These are phyloP conservation scores for Lophius americanus DNA, from an alignment of 2,797 vertebrate genomes.

Conservation along the genomic window DNA sequence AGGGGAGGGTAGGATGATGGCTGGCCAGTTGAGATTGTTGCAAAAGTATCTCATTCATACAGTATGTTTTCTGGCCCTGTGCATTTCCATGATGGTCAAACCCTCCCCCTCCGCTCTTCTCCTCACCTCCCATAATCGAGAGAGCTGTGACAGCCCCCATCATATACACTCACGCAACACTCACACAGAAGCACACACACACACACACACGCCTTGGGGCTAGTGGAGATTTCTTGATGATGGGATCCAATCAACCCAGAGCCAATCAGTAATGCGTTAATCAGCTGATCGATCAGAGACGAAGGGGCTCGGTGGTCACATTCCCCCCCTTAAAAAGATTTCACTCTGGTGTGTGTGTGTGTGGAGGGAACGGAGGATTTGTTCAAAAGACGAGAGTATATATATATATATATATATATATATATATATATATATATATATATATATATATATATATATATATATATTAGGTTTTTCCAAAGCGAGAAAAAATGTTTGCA, in stretches of 20 bases:
- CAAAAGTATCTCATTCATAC: slow-evolving; percentile 19
- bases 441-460: too few relatives aligned
- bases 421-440: too few relatives aligned
- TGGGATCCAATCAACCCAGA: slow-evolving; percentile 88
- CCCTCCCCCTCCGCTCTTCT: slow-evolving; percentile 38
- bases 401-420: too few relatives aligned
- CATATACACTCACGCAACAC: slow-evolving; percentile 54
- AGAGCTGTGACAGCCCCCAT: slow-evolving; percentile 75
- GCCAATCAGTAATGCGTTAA: slow-evolving; percentile 92
- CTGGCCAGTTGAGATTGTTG: slow-evolving; percentile 42
- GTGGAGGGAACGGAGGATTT: not conserved
- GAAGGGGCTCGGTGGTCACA: slow-evolving; percentile 43
- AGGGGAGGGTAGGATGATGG: slow-evolving; percentile 24
- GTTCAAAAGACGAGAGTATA: not conserved
- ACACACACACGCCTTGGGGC: slow-evolving; percentile 73
- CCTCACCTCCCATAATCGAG: slow-evolving; percentile 76
- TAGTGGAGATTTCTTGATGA: slow-evolving; percentile 85
- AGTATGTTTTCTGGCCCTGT: slow-evolving; percentile 62
- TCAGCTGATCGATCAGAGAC: slow-evolving; percentile 88
- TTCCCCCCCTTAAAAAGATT: slow-evolving; percentile 68
- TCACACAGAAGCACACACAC: slow-evolving; percentile 39
- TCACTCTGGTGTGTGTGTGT: not conserved
- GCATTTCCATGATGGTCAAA: slow-evolving; percentile 47
- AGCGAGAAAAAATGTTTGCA: too few relatives aligned
- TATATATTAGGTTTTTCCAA: too few relatives aligned